phyloP scores from a whole-genome alignment of 2,113 vertebrate species.

The Xenopus tropicalis region DNA sequence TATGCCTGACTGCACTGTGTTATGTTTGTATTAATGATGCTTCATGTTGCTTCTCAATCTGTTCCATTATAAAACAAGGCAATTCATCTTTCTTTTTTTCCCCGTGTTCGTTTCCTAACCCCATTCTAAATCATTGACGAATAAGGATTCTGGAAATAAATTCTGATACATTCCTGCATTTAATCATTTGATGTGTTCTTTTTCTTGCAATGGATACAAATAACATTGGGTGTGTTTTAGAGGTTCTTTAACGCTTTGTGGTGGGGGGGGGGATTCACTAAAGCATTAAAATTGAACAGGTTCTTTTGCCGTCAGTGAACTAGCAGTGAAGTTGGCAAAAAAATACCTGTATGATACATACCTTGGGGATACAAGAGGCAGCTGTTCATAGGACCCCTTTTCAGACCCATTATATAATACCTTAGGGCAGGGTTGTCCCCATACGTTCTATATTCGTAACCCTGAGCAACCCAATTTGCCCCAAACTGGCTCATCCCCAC shows the following conservation, averaged over 20 bases:
- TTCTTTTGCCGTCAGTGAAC: too few species aligned
- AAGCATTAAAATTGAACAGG: too few species aligned
- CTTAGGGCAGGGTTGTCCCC: too few species aligned
- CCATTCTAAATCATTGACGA: conserved; percentile 27
- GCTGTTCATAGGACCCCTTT: too few species aligned
- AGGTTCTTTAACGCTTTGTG: too few species aligned
- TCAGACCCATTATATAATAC: too few species aligned
- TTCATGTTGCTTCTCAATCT: conserved; percentile 44
- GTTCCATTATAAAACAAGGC: conserved; percentile 40
- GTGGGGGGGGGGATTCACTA: too few species aligned
- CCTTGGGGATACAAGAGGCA: too few species aligned
- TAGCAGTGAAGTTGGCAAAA: too few species aligned
- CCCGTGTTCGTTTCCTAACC: conserved; percentile 1
- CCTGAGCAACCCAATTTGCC: too few species aligned
- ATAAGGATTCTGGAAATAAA: conserved; percentile 1
- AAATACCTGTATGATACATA: too few species aligned
- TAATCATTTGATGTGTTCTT: background rate
- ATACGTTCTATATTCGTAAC: background rate
- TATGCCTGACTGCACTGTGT: conserved; percentile 29
- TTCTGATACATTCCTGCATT: background rate
- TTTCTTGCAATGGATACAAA: background rate
- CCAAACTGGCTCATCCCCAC: too few species aligned
- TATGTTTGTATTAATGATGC: conserved; percentile 40
- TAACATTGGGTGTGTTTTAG: background rate
- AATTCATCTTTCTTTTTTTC: conserved; percentile 4